phyloP scores from a whole-genome alignment of 1,140 invertebrate genomes.

The Sarcophaga peregrina region DNA sequence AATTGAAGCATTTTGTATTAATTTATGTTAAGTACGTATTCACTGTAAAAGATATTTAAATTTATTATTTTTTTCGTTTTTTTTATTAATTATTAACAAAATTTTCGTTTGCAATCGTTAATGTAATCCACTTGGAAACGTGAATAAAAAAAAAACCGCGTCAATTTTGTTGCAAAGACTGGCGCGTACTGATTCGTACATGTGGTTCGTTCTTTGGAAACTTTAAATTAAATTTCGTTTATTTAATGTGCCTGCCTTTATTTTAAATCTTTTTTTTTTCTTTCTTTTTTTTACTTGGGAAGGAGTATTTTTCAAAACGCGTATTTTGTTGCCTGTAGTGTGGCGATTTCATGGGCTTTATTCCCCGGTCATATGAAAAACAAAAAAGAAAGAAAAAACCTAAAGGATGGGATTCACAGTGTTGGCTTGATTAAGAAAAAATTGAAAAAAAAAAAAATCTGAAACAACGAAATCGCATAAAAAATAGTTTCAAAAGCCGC shows the following conservation, averaged over 20 bases:
- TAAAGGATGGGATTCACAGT: not conserved
- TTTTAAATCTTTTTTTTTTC: slow-evolving; percentile 2
- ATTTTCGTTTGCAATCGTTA: not conserved
- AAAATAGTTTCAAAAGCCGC: slow-evolving; percentile 41
- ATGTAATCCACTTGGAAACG: not conserved
- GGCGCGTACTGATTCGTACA: not conserved
- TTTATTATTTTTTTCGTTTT: not conserved
- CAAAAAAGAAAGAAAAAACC: too few species aligned
- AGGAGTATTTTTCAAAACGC: not conserved
- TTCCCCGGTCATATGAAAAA: not conserved
- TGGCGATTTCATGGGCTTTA: not conserved
- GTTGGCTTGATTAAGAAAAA: not conserved
- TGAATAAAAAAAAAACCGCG: not conserved
- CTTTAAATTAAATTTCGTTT: not conserved
- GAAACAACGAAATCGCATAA: slow-evolving; percentile 25
- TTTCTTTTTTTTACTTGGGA: not conserved
- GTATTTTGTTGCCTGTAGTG: not conserved
- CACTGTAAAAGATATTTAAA: too few species aligned
- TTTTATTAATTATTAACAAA: not conserved
- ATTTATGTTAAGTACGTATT: too few species aligned
- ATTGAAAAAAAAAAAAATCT: slow-evolving; percentile 15
- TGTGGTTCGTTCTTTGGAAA: not conserved
- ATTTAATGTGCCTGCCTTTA: slow-evolving; percentile 2
- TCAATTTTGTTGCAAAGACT: slow-evolving; percentile 35
- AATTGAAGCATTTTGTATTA: too few species aligned